A percentile compares a stretch with the other conserved stretches of the same genome.
These are phyloP conservation scores for Isichthys henryi DNA, from an alignment of 2,113 vertebrate genomes.

Conservation along the genomic window DNA sequence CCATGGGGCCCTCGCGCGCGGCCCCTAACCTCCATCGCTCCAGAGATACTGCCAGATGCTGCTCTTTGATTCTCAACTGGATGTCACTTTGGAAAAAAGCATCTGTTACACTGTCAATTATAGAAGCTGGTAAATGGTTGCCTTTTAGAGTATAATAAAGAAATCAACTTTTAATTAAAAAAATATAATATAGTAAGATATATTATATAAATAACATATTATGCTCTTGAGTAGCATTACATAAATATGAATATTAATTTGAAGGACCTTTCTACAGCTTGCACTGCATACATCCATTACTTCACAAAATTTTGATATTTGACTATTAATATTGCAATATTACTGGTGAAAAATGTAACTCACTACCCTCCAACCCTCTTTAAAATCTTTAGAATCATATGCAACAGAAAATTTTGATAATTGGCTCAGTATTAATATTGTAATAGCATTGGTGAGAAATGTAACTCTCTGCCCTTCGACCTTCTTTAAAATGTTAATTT, in stretches of 20 bases:
- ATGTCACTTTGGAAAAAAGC: not conserved
- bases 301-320: not conserved
- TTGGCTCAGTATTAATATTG: not conserved
- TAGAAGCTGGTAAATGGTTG: not conserved
- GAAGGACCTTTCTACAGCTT: not conserved
- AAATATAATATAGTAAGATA: not conserved
- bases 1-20: not conserved
- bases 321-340: not conserved
- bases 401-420: not conserved
- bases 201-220: not conserved
- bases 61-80: not conserved
- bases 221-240: not conserved
- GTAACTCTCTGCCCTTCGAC: not conserved
- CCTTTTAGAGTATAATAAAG: not conserved
- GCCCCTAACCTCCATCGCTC: not conserved
- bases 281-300: not conserved
- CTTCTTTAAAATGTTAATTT: not conserved
- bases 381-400: not conserved
- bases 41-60: not conserved
- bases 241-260: not conserved
- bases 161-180: not conserved
- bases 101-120: not conserved
- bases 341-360: not conserved
- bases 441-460: not conserved
- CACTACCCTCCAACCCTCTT: not conserved